These are phyloP conservation scores for Diploptera punctata DNA, from an alignment of 2,888 invertebrate genomes.

Conservation along the genomic window DNA sequence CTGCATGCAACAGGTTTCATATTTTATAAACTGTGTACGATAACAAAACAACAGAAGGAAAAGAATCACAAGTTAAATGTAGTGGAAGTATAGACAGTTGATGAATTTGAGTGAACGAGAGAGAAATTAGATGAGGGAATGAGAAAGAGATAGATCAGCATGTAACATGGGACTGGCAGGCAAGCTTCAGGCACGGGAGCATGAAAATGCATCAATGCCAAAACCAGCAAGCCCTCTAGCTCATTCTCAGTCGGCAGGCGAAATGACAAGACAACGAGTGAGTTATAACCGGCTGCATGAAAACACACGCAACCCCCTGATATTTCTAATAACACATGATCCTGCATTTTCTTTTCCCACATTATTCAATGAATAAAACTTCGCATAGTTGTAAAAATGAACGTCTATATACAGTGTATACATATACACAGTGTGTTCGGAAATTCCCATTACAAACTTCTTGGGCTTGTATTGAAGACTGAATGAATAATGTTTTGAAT, in stretches of 20 bases:
- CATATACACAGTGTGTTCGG: too few relatives aligned
- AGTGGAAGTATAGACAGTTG: background rate
- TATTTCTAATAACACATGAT: too few relatives aligned
- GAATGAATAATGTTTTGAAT: too few relatives aligned
- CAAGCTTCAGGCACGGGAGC: background rate
- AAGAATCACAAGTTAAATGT: slow-evolving; percentile 1
- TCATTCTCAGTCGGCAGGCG: background rate
- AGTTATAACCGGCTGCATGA: slow-evolving; percentile 1
- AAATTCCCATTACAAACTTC: too few relatives aligned
- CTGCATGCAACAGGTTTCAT: too few relatives aligned
- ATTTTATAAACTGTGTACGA: too few relatives aligned
- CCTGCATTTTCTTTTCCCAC: too few relatives aligned
- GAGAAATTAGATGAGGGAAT: background rate
- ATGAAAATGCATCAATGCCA: slow-evolving; percentile 27
- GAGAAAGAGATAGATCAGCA: background rate
- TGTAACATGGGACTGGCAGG: background rate
- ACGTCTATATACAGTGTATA: too few relatives aligned
- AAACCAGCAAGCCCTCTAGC: background rate
- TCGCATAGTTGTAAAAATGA: too few relatives aligned
- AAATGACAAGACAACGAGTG: background rate
- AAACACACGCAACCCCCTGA: too few relatives aligned
- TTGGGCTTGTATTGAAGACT: too few relatives aligned
- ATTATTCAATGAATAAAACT: too few relatives aligned
- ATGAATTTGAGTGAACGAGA: slow-evolving; percentile 1
- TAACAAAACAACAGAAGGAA: background rate